phyloP scores from a whole-genome alignment of 2,113 vertebrate genomes.

The Nestor notabilis region DNA sequence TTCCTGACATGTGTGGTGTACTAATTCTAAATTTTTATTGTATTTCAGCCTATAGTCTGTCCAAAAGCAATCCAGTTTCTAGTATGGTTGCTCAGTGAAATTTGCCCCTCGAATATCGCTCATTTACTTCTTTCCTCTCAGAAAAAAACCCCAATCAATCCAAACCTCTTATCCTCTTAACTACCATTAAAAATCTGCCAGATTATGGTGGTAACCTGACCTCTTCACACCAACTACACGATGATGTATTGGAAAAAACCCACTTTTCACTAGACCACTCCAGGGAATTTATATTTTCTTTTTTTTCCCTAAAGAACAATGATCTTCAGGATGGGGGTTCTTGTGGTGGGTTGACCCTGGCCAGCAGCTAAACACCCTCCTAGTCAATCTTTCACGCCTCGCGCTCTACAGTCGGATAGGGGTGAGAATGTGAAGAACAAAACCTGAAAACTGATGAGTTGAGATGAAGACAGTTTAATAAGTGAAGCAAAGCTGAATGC shows the following conservation, averaged over 20 bases:
- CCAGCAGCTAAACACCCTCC: not conserved
- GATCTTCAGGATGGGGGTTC: not conserved
- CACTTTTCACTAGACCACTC: not conserved
- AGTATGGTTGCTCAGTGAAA: not conserved
- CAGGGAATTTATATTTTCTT: not conserved
- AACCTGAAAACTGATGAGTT: not conserved
- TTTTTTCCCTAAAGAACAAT: not conserved
- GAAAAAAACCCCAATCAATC: not conserved
- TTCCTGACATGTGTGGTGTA: not conserved
- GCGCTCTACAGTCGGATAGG: rapidly evolving
- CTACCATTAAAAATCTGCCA: not conserved
- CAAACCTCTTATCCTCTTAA: not conserved
- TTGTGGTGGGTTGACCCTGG: not conserved
- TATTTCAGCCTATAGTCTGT: not conserved
- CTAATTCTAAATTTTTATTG: not conserved
- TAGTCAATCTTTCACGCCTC: not conserved
- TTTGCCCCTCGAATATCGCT: not conserved
- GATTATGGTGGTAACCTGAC: not conserved
- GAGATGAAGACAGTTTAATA: not conserved
- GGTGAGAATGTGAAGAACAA: not conserved
- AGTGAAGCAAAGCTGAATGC: not conserved
- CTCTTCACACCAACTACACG: not conserved
- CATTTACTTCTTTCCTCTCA: not conserved
- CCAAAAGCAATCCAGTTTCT: not conserved
- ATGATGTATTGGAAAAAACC: not conserved